Base-by-base conservation (phyloP, 2,797 vertebrate genomes). In the Tolypeutes matacus region DNA sequence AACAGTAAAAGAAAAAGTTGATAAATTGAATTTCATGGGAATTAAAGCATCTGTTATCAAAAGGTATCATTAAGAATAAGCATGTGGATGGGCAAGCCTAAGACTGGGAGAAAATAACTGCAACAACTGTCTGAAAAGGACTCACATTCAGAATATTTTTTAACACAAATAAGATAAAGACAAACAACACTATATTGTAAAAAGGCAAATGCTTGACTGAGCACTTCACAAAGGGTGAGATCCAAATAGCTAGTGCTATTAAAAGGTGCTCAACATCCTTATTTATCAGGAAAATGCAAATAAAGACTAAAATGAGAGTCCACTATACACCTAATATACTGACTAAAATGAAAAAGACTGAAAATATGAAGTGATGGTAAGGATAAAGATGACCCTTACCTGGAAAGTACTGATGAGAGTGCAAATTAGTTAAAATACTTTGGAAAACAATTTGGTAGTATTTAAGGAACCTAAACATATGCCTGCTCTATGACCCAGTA, bases 141-240 rank as follows among this genome's bases (percentile, higher is more conserved):
- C 15, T 34, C 27, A 31, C 9, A 86, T 77, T 17, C 53, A 60
- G 67, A 81, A 70, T 72, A 76, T 18, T 29, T 27, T 86, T 89
- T 51, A 76, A 88, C 7, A 70, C 58, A 92, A 89, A 92, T 39
- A 31, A 84, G 75, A 72, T 75, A 27, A 53, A 53, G 77, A 64
- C 64, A 2, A 89, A 21, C 36, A 65, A 76, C 18, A 75, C 12
- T 67, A 39, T 49, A 12, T 39, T 84, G 86, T 92, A 80, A 69
- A 25, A 49, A 31, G 3, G 4, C 51, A 70, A 85, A 18, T 4
- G 69, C 29, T 56, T 65, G 42, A 81, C 46, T 17, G 34, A 31
- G 3, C 11, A 51, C 6, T 53, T 88, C 25, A 29, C 9, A 80
- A 34, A 83, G 13, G 56, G 21, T 49, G 49, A 58, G 75, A 62